Evolutionary conservation across 1,140 invertebrate species (phyloP).

Genomic region (Atopsyche davidsoni): DNA sequence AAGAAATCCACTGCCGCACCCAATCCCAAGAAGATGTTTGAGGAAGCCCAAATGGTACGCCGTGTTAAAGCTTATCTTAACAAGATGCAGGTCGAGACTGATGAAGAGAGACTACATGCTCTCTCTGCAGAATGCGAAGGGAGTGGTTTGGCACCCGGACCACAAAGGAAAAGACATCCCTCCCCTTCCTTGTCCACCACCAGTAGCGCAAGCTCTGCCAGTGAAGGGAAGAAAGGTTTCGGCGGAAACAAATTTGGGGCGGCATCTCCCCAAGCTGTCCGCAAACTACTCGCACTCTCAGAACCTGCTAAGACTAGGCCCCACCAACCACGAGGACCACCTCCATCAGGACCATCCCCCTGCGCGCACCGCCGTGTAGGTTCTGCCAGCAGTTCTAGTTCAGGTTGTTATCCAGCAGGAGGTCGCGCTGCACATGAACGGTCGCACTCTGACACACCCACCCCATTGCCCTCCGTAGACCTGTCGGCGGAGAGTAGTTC

Average conservation of each 20-base stretch:
- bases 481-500: constrained; percentile 91
- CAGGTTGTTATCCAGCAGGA: constrained; percentile 33
- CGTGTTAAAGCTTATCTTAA: constrained; percentile 92
- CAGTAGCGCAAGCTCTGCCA: constrained; percentile 82
- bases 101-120: constrained; percentile 84
- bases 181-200: constrained; percentile 86
- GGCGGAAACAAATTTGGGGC: constrained; percentile 74
- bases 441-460: constrained; percentile 84
- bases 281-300: constrained; percentile 85
- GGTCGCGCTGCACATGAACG: constrained; percentile 67
- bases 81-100: constrained; percentile 84
- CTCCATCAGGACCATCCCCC: constrained; percentile 54
- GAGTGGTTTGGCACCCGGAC: constrained; percentile 50
- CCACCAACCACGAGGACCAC: constrained; percentile 67
- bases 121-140: constrained; percentile 88
- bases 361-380: constrained; percentile 62
- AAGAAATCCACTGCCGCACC: constrained; percentile 88
- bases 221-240: constrained; percentile 61
- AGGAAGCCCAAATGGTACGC: constrained; percentile 96
- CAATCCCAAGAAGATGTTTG: constrained; percentile 97
- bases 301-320: constrained; percentile 82
- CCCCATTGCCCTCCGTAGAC: constrained; percentile 78
- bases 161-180: constrained; percentile 66
- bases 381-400: constrained; percentile 45
- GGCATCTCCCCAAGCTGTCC: constrained; percentile 90